Conservation (phyloP, 2,113 vertebrate genomes). For the Leptocoma aspasia region DNA sequence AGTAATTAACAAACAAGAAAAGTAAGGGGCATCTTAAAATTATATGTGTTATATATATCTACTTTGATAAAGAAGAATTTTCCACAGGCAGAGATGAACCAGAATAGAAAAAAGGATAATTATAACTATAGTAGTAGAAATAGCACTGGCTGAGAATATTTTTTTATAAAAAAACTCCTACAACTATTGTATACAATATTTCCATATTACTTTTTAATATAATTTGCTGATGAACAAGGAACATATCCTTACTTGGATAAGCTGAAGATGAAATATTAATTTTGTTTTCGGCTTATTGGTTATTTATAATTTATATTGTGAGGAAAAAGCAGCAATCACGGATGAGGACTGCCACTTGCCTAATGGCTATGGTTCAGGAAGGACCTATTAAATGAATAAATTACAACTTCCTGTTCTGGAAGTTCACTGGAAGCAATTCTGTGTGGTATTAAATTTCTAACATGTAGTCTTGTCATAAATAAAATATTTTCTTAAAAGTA, state of each 20-base stretch:
- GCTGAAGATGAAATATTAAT: slow-evolving; percentile 26
- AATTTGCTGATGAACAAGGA: neutral
- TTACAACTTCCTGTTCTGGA: slow-evolving; percentile 15
- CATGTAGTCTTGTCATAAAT: slow-evolving; percentile 10
- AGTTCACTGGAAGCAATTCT: neutral
- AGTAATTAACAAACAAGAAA: neutral
- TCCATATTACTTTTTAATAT: neutral
- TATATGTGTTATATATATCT: neutral
- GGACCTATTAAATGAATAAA: slow-evolving; percentile 36
- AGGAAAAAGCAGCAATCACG: neutral
- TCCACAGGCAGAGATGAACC: neutral
- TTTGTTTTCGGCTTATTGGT: neutral
- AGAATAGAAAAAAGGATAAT: neutral
- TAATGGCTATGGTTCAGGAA: slow-evolving; percentile 2
- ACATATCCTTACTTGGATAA: neutral
- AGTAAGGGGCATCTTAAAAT: neutral
- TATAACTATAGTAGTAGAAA: neutral
- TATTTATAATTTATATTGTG: slow-evolving; percentile 48
- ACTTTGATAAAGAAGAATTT: neutral
- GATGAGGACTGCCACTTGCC: neutral
- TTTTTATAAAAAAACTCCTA: neutral
- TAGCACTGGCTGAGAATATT: neutral
- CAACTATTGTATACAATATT: neutral
- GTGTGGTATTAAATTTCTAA: neutral
- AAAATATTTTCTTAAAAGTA: slow-evolving; percentile 21